These are phyloP conservation scores for Epinephelus malabaricus DNA, from an alignment of 2,797 vertebrate species.

Conservation along the genomic window DNA sequence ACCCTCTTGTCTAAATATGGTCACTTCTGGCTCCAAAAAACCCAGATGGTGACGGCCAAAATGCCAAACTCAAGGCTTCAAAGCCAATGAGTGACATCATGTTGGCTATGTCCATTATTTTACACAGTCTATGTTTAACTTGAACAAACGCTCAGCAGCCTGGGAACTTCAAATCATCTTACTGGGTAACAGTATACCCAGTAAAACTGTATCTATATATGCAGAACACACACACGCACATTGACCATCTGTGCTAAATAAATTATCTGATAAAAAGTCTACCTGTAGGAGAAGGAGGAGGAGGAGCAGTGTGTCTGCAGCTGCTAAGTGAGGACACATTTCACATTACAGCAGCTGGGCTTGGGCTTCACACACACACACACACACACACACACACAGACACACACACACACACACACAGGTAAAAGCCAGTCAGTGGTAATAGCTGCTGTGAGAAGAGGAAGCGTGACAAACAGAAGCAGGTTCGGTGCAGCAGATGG, in stretches of 20 bases:
- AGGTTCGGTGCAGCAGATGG: constrained; percentile 33
- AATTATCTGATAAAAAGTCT: constrained; percentile 37
- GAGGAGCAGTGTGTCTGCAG: constrained; percentile 27
- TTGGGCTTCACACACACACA: constrained; percentile 2
- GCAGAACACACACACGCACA: not conserved
- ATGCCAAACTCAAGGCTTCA: no score
- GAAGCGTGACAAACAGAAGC: constrained; percentile 25
- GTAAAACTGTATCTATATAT: not conserved
- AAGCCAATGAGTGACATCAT: no score
- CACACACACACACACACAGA: constrained; percentile 1
- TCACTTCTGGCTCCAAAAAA: no score
- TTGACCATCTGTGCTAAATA: constrained; percentile 42
- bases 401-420: not conserved
- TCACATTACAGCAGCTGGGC: constrained; percentile 47
- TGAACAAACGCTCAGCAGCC: not conserved
- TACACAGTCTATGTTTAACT: no score
- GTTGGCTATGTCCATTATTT: no score
- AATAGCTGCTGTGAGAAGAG: constrained; percentile 26
- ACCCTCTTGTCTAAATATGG: no score
- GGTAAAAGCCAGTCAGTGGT: not conserved
- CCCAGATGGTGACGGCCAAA: no score
- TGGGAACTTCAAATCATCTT: not conserved
- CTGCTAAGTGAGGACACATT: constrained; percentile 39
- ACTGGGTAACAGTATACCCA: not conserved
- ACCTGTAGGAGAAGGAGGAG: constrained; percentile 24